These are phyloP conservation scores for Nasonia oneida DNA, from an alignment of 2,888 invertebrate species.

Conservation along the genomic window DNA sequence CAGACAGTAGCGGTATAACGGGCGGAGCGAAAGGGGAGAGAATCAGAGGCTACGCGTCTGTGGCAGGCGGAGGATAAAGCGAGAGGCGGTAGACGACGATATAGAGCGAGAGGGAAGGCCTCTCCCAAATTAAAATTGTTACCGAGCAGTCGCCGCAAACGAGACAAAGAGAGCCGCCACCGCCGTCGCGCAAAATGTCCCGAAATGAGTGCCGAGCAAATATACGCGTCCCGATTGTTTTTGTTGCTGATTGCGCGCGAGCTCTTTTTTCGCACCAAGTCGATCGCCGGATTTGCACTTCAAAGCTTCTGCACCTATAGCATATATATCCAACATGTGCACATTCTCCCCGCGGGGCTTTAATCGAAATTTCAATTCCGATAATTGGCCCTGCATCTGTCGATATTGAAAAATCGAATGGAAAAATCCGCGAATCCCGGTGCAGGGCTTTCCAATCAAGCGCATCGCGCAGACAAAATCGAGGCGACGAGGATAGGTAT, in stretches of 20 bases:
- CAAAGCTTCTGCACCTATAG: constrained; percentile 65
- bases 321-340: constrained; percentile 10
- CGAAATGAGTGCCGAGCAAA: constrained; percentile 76
- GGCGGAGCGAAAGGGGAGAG: constrained; percentile 52
- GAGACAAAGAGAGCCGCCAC: constrained; percentile 58
- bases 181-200: constrained; percentile 59
- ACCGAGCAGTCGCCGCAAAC: constrained; percentile 60
- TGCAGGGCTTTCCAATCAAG: background rate
- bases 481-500: background rate
- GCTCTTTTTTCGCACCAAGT: constrained; percentile 12
- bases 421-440: background rate
- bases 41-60: constrained; percentile 36
- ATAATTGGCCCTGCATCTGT: constrained; percentile 45
- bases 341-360: constrained; percentile 45
- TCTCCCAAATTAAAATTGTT: constrained; percentile 63
- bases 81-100: constrained; percentile 38
- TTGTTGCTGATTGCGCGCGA: constrained; percentile 66
- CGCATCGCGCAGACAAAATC: background rate
- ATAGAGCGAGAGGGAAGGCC: constrained; percentile 42
- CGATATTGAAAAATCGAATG: background rate
- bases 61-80: constrained; percentile 43
- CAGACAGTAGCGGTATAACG: constrained; percentile 58
- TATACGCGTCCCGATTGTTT: constrained; percentile 73
- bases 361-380: constrained; percentile 58
- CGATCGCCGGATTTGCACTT: constrained; percentile 68